Conservation (phyloP, 1,140 invertebrate species). For the Drosophila erecta region DNA sequence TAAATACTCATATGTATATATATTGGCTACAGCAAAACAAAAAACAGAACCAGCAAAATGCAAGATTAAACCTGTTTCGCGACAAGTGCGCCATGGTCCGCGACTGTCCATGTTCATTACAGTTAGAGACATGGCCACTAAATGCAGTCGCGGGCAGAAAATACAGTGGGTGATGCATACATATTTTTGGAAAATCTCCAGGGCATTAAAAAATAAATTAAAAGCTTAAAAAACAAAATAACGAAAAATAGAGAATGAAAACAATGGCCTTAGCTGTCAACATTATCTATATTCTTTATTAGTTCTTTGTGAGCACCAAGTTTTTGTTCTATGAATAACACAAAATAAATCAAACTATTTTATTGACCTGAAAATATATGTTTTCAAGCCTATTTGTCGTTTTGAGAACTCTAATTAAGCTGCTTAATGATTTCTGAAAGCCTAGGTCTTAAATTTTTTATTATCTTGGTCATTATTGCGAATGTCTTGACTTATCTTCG, state of each 20-base stretch:
- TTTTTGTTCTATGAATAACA: neutral
- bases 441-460: too few relatives aligned
- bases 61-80: conserved; percentile 65
- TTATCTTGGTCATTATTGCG: neutral
- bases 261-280: neutral
- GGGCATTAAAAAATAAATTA: neutral
- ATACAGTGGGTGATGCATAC: conserved; percentile 27
- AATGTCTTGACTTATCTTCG: conserved; percentile 1
- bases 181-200: neutral
- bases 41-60: conserved; percentile 38
- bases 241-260: neutral
- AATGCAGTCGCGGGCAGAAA: conserved; percentile 39
- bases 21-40: conserved; percentile 50
- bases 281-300: neutral
- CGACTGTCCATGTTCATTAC: conserved; percentile 63
- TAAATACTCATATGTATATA: conserved; percentile 26
- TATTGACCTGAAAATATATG: neutral
- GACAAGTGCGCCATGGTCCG: conserved; percentile 66
- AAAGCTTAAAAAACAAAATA: too few relatives aligned
- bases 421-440: neutral
- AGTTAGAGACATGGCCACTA: conserved; percentile 74
- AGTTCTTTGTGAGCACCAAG: too few relatives aligned
- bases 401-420: neutral
- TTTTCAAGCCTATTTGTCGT: neutral
- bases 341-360: neutral